Conservation (phyloP, 2,888 invertebrate genomes). For the Lycophotia porphyrea region DNA sequence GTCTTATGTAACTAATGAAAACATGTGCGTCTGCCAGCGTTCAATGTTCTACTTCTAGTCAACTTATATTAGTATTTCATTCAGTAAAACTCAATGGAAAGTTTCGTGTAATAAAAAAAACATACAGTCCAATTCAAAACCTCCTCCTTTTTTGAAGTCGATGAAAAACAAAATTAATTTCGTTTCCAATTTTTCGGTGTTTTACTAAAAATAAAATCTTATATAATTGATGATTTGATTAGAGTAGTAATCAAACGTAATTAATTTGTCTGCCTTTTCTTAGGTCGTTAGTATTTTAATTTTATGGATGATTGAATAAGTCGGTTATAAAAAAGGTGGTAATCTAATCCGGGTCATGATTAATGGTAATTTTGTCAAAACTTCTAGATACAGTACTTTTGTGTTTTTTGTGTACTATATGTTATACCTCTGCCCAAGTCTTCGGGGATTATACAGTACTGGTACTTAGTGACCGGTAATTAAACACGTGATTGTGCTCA, state of each 20-base stretch:
- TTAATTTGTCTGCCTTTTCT: slow-evolving; percentile 7
- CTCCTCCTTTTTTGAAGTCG: too few relatives aligned
- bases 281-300: slow-evolving; percentile 45
- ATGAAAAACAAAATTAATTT: slow-evolving; percentile 2
- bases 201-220: slow-evolving; percentile 25
- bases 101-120: slow-evolving; percentile 36
- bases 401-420: not conserved
- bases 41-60: slow-evolving; percentile 40
- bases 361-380: slow-evolving; percentile 5
- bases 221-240: slow-evolving; percentile 43
- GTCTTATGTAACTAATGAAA: slow-evolving; percentile 51
- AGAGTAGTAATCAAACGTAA: slow-evolving; percentile 23
- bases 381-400: not conserved
- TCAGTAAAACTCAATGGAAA: slow-evolving; percentile 16
- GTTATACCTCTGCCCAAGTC: not conserved
- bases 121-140: too few relatives aligned
- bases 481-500: too few relatives aligned
- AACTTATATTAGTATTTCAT: not conserved
- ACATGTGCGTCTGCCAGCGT: slow-evolving; percentile 14
- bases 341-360: slow-evolving; percentile 34
- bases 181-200: not conserved
- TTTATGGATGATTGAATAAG: slow-evolving; percentile 34
- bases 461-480: too few relatives aligned
- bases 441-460: too few relatives aligned
- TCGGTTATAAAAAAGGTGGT: slow-evolving; percentile 21